These are phyloP conservation scores for Mungos mungo DNA, from an alignment of 2,113 vertebrate species.

Conservation along the genomic window DNA sequence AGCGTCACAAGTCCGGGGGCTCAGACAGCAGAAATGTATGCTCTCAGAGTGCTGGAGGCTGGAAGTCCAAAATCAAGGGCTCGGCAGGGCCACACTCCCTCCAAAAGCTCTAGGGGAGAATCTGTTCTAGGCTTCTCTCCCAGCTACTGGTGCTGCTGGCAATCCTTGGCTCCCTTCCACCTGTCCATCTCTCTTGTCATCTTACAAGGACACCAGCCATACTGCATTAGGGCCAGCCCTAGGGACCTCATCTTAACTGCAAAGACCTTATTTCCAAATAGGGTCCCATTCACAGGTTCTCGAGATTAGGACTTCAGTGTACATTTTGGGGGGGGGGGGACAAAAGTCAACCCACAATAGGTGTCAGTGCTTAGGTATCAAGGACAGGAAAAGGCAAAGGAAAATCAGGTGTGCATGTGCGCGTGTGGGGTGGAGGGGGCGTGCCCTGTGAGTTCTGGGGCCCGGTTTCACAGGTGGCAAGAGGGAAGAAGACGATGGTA, in stretches of 20 bases:
- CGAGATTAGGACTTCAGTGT: neutral
- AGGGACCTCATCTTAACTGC: neutral
- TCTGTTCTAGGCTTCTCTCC: neutral
- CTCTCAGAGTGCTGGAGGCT: neutral
- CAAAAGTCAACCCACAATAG: neutral
- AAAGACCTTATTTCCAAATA: neutral
- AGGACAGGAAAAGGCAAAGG: neutral
- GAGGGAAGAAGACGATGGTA: neutral
- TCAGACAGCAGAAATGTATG: neutral
- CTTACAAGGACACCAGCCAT: neutral
- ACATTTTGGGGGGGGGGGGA: neutral
- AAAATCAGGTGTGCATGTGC: neutral
- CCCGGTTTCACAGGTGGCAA: too few relatives aligned
- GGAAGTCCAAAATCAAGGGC: neutral
- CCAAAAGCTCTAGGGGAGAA: neutral
- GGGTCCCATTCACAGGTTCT: neutral
- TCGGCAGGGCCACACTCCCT: neutral
- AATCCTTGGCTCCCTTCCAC: neutral
- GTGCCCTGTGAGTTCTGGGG: too few relatives aligned
- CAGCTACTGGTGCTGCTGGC: neutral
- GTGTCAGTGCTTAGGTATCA: neutral
- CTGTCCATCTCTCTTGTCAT: neutral
- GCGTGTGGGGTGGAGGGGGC: neutral
- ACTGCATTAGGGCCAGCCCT: neutral
- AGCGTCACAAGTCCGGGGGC: accelerated